Evolutionary conservation across 2,888 invertebrate genomes (phyloP).

Genomic region (Ophion ventricosus): DNA sequence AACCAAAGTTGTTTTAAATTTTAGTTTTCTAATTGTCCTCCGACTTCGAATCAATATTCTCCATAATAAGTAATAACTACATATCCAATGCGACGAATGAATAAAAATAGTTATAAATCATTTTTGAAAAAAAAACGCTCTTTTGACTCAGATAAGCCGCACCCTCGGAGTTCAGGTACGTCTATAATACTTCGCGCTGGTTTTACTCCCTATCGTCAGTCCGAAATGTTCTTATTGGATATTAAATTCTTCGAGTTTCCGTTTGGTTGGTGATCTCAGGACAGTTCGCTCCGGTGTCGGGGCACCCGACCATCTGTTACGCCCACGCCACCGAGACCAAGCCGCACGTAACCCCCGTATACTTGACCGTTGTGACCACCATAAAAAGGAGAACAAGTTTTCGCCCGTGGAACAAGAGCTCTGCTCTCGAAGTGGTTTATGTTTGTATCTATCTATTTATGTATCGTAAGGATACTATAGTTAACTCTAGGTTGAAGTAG

Average conservation of each 20-base stretch:
- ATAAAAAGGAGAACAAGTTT: conserved; percentile 70
- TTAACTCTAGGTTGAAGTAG: conserved; percentile 32
- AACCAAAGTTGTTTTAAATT: too few relatives aligned
- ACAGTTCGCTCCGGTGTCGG: conserved; percentile 13
- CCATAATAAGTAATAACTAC: too few relatives aligned
- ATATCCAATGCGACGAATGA: too few relatives aligned
- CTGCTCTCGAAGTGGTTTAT: conserved; percentile 66
- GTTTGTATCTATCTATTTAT: conserved; percentile 66
- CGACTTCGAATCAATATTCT: too few relatives aligned
- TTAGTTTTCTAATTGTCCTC: too few relatives aligned
- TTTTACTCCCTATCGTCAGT: not conserved
- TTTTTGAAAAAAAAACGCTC: too few relatives aligned
- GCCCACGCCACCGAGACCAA: conserved; percentile 65
- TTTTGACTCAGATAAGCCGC: too few relatives aligned
- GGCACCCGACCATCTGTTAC: conserved; percentile 64
- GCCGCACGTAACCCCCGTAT: conserved; percentile 66
- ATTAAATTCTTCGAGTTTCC: conserved; percentile 21
- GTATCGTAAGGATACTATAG: conserved; percentile 34
- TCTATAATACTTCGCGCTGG: not conserved
- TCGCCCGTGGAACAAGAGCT: conserved; percentile 69
- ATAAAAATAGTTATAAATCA: too few relatives aligned
- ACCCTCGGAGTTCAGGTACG: not conserved
- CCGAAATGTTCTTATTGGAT: not conserved
- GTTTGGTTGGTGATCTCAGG: not conserved
- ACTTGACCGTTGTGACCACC: conserved; percentile 50